These are phyloP conservation scores for Varroa destructor DNA, from an alignment of 1,140 invertebrate genomes.

Conservation along the genomic window DNA sequence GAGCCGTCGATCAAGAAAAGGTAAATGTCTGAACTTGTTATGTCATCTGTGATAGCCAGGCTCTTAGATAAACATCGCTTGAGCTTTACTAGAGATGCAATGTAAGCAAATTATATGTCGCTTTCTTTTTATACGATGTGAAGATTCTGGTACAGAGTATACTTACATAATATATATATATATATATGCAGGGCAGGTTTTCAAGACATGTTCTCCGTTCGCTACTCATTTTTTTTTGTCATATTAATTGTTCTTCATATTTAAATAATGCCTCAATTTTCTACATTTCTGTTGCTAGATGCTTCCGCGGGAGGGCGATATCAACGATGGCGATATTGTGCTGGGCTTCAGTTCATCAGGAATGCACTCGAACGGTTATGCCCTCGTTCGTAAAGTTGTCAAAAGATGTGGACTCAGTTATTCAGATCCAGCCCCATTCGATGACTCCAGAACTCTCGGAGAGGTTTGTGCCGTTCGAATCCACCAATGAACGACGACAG, in stretches of 20 bases:
- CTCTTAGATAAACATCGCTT: no score
- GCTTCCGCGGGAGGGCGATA: conserved; percentile 56
- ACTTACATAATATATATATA: no score
- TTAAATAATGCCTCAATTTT: no score
- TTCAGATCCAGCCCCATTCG: conserved; percentile 62
- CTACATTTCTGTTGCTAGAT: conserved; percentile 41
- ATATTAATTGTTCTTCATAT: no score
- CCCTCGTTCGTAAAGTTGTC: conserved; percentile 72
- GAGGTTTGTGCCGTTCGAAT: conserved; percentile 18
- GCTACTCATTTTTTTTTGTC: no score
- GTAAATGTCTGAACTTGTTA: neutral
- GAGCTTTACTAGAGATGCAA: no score
- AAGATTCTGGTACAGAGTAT: no score
- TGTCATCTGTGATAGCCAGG: no score
- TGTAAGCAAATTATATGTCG: no score
- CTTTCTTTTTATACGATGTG: no score
- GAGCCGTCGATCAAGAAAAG: conserved; percentile 60
- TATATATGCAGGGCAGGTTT: no score
- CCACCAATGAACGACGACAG: neutral
- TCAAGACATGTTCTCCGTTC: no score
- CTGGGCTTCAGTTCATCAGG: conserved; percentile 77
- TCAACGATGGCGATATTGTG: conserved; percentile 61
- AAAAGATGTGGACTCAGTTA: conserved; percentile 51
- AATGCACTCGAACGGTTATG: conserved; percentile 91
- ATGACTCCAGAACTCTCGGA: conserved; percentile 46